Percentiles rank a stretch among this genome's conserved stretches.
phyloP scores from a whole-genome alignment of 2,113 vertebrate genomes.

The cat (Felis catus) region DNA sequence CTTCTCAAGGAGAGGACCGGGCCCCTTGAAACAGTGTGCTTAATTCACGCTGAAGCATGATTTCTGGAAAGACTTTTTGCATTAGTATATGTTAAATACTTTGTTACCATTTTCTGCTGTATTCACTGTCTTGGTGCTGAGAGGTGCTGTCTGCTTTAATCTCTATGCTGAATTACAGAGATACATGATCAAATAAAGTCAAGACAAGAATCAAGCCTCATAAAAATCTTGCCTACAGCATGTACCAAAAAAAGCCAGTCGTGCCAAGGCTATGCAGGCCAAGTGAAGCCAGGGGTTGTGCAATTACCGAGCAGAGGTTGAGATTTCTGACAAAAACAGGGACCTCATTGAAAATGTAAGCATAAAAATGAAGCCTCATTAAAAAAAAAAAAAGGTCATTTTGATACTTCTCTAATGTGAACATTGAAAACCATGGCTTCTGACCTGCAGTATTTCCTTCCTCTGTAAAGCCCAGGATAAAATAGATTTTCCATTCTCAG shows the following conservation, averaged over 20 bases:
- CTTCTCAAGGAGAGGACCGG: background rate
- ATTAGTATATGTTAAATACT: slow-evolving; percentile 41
- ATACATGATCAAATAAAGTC: slow-evolving; percentile 67
- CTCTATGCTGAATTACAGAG: slow-evolving; percentile 32
- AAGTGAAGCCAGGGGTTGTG: slow-evolving; percentile 58
- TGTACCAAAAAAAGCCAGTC: background rate
- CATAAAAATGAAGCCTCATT: slow-evolving; percentile 26
- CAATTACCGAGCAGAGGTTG: slow-evolving; percentile 43
- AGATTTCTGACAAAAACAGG: slow-evolving; percentile 67
- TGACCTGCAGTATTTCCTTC: slow-evolving; percentile 40
- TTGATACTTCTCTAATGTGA: background rate
- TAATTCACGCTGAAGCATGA: background rate
- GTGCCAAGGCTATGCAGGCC: slow-evolving; percentile 30
- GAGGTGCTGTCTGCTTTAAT: slow-evolving; percentile 53
- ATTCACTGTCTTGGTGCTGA: slow-evolving; percentile 12
- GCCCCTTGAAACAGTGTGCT: background rate
- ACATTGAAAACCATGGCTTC: slow-evolving; percentile 39
- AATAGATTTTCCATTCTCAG: slow-evolving; percentile 57
- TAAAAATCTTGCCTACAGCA: slow-evolving; percentile 76
- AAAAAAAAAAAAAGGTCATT: background rate
- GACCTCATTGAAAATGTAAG: slow-evolving; percentile 47
- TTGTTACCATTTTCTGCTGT: slow-evolving; percentile 14
- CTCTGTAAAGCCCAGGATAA: slow-evolving; percentile 15
- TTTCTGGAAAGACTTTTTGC: slow-evolving; percentile 27
- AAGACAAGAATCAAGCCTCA: slow-evolving; percentile 66